A percentile compares a stretch with the other conserved stretches of the same genome.
phyloP scores from a whole-genome alignment of 2,113 vertebrate genomes.

The Nicator chloris region DNA sequence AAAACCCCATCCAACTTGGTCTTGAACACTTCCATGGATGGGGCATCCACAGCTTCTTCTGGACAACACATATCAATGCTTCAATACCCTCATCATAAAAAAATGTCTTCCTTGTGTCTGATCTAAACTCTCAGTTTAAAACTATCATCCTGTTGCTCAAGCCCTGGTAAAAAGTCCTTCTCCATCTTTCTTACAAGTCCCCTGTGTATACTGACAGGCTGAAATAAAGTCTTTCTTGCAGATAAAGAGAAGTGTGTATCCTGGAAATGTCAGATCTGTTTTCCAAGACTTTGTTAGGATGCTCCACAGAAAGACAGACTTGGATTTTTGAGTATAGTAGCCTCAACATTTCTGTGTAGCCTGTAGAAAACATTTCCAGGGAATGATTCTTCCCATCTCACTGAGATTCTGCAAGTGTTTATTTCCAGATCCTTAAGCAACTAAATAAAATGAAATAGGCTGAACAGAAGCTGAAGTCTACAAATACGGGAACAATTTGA shows the following conservation, averaged over 20 bases:
- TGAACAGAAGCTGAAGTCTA: background rate
- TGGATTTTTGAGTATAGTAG: background rate
- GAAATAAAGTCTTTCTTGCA: background rate
- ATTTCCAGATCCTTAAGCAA: background rate
- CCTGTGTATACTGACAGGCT: background rate
- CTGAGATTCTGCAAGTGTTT: background rate
- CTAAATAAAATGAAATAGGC: background rate
- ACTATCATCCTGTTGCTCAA: background rate
- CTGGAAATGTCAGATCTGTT: background rate
- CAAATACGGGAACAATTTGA: background rate
- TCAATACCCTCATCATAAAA: background rate
- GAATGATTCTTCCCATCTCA: background rate
- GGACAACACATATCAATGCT: accelerated
- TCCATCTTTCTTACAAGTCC: background rate
- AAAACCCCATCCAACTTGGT: background rate
- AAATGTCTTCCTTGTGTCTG: background rate
- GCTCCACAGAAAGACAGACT: background rate
- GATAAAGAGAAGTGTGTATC: background rate
- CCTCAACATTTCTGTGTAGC: background rate
- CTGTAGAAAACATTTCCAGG: background rate
- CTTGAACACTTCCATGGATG: background rate
- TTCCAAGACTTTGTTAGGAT: background rate
- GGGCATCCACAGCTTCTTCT: background rate
- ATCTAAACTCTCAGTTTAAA: background rate
- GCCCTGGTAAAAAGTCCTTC: background rate